Evolutionary conservation across 2,113 vertebrate genomes (phyloP).

Genomic region (Electrona antarctica): DNA sequence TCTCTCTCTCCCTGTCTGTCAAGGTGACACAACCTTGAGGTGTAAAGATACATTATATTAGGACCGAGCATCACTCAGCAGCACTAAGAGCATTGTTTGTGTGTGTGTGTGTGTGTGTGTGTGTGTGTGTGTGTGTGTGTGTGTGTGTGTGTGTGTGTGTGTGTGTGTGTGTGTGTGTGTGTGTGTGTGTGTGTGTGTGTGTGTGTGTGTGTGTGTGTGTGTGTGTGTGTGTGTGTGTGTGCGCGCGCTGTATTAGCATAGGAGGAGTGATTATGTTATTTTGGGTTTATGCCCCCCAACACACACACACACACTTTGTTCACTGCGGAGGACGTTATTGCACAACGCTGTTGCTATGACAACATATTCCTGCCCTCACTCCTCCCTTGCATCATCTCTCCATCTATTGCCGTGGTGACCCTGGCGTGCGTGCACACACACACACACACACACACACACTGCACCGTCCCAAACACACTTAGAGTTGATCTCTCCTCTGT

Average conservation of each 20-base stretch:
- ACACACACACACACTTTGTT: constrained; percentile 9
- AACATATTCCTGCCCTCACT: constrained; percentile 28
- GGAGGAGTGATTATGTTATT: neutral
- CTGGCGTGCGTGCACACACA: constrained; percentile 1
- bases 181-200: constrained; percentile 2
- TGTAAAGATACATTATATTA: neutral
- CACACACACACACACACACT: too few species aligned
- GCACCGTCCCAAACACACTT: too few species aligned
- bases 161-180: constrained; percentile 15
- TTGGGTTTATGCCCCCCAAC: too few species aligned
- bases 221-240: neutral
- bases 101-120: constrained; percentile 12
- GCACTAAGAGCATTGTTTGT: too few species aligned
- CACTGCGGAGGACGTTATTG: constrained; percentile 47
- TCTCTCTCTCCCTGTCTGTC: neutral
- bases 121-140: constrained; percentile 6
- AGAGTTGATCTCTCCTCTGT: too few species aligned
- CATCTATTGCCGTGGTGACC: constrained; percentile 65
- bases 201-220: constrained; percentile 10
- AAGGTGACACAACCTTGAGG: too few species aligned
- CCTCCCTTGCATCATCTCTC: constrained; percentile 26
- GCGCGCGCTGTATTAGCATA: too few species aligned
- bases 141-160: neutral
- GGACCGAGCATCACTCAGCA: neutral
- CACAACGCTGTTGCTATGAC: constrained; percentile 36